Conservation (phyloP, 1,140 invertebrate genomes). For the Halictus rubicundus region DNA sequence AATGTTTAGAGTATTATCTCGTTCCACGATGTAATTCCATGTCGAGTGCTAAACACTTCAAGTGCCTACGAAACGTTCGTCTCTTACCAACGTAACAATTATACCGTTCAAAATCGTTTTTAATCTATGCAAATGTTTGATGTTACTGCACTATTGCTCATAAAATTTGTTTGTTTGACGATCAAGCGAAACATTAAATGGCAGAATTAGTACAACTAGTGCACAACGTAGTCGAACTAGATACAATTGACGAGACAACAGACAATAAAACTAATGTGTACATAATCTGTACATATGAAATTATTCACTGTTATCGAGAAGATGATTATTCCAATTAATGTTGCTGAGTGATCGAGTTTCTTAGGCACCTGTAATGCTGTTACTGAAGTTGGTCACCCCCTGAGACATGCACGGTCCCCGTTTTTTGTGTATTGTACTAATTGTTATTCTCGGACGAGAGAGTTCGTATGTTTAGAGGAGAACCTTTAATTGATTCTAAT, state of each 20-base stretch:
- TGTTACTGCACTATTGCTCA: too few relatives aligned
- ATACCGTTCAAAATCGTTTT: background rate
- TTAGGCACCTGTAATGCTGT: background rate
- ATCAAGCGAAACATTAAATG: too few relatives aligned
- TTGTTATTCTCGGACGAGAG: background rate
- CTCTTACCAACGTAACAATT: too few relatives aligned
- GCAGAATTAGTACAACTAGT: too few relatives aligned
- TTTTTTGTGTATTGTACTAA: constrained; percentile 27
- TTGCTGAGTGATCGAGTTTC: background rate
- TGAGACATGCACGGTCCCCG: constrained; percentile 32
- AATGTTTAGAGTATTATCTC: constrained; percentile 34
- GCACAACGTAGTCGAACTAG: too few relatives aligned
- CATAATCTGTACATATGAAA: too few relatives aligned
- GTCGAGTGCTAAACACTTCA: background rate
- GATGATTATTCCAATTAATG: too few relatives aligned
- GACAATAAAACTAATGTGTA: too few relatives aligned
- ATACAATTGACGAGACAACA: too few relatives aligned
- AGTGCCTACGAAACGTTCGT: background rate
- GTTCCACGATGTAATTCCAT: background rate
- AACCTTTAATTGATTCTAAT: constrained; percentile 14
- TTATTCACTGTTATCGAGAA: too few relatives aligned
- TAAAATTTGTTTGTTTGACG: too few relatives aligned
- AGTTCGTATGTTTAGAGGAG: constrained; percentile 20
- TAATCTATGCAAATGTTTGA: too few relatives aligned
- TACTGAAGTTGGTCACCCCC: constrained; percentile 1